A percentile compares a stretch with the other conserved stretches of the same genome.
phyloP scores from a whole-genome alignment of 2,888 invertebrate genomes.

The Papilio protenor region DNA sequence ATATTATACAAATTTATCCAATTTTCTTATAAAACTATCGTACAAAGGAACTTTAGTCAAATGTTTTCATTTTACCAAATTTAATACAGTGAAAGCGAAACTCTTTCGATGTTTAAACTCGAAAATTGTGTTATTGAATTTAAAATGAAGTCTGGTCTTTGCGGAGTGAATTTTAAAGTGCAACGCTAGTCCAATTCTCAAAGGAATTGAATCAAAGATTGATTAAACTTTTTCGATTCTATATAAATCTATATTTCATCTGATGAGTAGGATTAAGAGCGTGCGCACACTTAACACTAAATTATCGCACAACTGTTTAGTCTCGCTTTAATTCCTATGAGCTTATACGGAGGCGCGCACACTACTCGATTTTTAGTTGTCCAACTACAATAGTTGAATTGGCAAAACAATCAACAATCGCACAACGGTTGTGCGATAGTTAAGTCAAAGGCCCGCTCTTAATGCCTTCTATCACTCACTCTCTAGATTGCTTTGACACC shows the following conservation, averaged over 20 bases:
- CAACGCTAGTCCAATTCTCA: neutral
- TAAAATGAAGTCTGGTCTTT: neutral
- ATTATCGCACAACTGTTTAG: too few relatives aligned
- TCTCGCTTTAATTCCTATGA: too few relatives aligned
- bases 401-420: too few relatives aligned
- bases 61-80: neutral
- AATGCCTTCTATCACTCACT: too few relatives aligned
- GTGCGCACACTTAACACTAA: too few relatives aligned
- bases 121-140: constrained; percentile 5
- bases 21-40: neutral
- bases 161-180: constrained; percentile 5
- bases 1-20: neutral
- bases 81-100: constrained; percentile 12
- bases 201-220: neutral
- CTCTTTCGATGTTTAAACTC: neutral
- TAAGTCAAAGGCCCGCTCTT: too few relatives aligned
- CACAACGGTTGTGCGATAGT: too few relatives aligned
- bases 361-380: too few relatives aligned
- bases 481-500: too few relatives aligned
- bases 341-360: too few relatives aligned
- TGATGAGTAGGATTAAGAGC: neutral
- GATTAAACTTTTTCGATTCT: neutral
- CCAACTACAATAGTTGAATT: too few relatives aligned
- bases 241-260: neutral
- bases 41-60: neutral